These are phyloP conservation scores for Pseudococcus viburni DNA, from an alignment of 2,888 invertebrate genomes.

Conservation along the genomic window DNA sequence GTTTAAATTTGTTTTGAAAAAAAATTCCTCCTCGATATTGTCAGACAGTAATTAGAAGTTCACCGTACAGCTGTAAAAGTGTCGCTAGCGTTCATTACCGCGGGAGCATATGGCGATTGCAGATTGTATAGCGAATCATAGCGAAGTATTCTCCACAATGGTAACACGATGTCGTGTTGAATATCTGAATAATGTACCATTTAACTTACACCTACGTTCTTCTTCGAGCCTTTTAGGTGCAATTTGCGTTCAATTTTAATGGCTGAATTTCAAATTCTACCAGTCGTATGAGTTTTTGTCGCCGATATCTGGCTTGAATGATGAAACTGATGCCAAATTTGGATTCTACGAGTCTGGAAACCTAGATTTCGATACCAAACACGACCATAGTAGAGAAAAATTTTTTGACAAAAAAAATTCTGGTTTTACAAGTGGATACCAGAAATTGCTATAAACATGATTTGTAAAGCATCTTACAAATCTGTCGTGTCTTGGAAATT, in stretches of 20 bases:
- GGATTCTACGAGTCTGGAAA: neutral
- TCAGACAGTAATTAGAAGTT: conserved; percentile 53
- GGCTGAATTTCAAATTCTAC: neutral
- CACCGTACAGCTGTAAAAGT: conserved; percentile 29
- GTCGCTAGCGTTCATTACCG: neutral
- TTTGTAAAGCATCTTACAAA: no score
- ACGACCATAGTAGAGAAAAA: neutral
- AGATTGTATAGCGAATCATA: neutral
- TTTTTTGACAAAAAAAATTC: no score
- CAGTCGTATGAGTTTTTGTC: neutral
- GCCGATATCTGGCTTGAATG: neutral
- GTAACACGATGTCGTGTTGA: neutral
- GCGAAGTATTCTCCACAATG: neutral
- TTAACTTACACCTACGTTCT: neutral
- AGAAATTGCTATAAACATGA: no score
- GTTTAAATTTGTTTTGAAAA: conserved; percentile 47
- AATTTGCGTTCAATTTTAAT: neutral
- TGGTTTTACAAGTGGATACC: no score
- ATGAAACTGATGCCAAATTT: neutral
- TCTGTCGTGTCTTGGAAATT: no score
- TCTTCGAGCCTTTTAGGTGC: no score
- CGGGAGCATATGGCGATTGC: neutral
- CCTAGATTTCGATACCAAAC: neutral
- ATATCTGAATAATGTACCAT: neutral
- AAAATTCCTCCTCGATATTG: conserved; percentile 40